Base-by-base conservation (phyloP, 2,113 vertebrate genomes). In the Tachysurus fulvidraco region DNA sequence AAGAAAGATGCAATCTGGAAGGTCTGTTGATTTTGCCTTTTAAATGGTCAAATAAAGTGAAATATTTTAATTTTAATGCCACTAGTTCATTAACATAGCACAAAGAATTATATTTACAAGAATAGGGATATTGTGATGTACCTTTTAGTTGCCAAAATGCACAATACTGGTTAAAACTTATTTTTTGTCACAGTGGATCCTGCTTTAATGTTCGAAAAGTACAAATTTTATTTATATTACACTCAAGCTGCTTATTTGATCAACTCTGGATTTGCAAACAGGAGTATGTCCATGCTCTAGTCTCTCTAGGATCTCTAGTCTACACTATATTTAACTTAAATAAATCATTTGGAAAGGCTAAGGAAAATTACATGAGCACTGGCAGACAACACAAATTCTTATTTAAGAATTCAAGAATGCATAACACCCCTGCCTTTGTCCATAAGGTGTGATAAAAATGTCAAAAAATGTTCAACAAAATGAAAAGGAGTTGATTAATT, bases 401-500 rank as follows among this genome's bases (percentile, higher is more conserved):
- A 82, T 87, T 89, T 64, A 62, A 62, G 67, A 74, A 60, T 21
- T 54, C 64, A 46, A 28, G 21, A 25, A 55, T 84, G 57, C 64
- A 52, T 30, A 76, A 90, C 81, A 65, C 85, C 65, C 85, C 25
- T 89, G 85, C 50, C n/a, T 86, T 59, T 79, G 83, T 74, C 19
- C 30, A 81, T 64, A 76, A 89, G 8, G 62, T 83, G 76, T 62
- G 79, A 80, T 87, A 44, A 65, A 87, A 21, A 85, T 85, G 83
- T 76, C 79, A 88, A 28, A 50, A 36, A 85, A 83, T 79, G 25
- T 54, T 85, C 55, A 65, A 14, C 65, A 67, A 69, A 71, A 52
- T 55, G 67, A 83, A 71, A 88, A 86, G 36, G 59, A 41, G 73
- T 44, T 69, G 44, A 87, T 90, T 12, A 89, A 92, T 91, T 94